Evolutionary conservation across 2,113 vertebrate species (phyloP).

Genomic region (Terrapene triunguis): DNA sequence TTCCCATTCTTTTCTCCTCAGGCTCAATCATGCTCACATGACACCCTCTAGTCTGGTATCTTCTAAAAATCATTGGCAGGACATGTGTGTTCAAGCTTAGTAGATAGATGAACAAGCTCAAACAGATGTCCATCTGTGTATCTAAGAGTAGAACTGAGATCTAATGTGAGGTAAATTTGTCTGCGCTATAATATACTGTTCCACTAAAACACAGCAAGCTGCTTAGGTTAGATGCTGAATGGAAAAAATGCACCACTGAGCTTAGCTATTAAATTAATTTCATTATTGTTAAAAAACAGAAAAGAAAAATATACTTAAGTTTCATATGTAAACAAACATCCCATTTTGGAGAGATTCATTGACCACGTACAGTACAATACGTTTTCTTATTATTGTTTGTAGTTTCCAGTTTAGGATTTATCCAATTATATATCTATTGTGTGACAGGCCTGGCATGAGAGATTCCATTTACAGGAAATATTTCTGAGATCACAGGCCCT

Average conservation of each 20-base stretch:
- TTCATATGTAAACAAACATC: slow-evolving; percentile 50
- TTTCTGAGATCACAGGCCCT: slow-evolving; percentile 84
- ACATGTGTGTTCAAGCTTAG: background rate
- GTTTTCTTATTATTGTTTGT: slow-evolving; percentile 72
- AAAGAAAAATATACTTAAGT: slow-evolving; percentile 44
- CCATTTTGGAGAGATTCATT: slow-evolving; percentile 21
- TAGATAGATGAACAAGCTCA: background rate
- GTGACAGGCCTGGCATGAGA: slow-evolving; percentile 78
- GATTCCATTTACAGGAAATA: slow-evolving; percentile 84
- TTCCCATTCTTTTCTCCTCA: rapidly evolving
- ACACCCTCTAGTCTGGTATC: background rate
- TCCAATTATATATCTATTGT: slow-evolving; percentile 81
- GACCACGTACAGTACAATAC: slow-evolving; percentile 18
- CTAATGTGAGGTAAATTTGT: background rate
- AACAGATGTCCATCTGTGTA: background rate
- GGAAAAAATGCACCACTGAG: slow-evolving; percentile 28
- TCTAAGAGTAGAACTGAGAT: background rate
- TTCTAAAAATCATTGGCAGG: rapidly evolving
- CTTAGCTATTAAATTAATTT: slow-evolving; percentile 54
- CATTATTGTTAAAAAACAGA: slow-evolving; percentile 37
- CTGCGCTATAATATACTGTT: background rate
- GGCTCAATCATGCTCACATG: background rate
- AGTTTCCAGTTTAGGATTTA: slow-evolving; percentile 81
- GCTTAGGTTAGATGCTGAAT: background rate
- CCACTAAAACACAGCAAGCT: background rate